Conservation (phyloP, 2,797 vertebrate species). For the Rhinichthys osculus region DNA sequence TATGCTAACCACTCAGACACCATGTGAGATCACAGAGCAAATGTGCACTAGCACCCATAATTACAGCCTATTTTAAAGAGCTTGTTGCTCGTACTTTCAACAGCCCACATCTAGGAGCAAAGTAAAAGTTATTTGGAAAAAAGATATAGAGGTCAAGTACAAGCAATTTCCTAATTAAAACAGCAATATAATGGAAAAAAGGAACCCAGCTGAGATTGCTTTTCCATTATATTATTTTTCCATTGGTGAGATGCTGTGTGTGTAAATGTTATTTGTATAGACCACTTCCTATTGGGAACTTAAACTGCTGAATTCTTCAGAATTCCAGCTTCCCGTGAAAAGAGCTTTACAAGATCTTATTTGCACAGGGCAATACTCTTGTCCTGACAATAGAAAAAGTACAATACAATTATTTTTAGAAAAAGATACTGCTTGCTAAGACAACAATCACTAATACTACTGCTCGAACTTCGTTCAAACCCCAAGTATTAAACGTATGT, state of each 20-base stretch:
- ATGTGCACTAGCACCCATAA: background rate
- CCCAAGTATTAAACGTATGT: background rate
- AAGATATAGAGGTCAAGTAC: conserved; percentile 21
- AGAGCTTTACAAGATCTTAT: conserved; percentile 8
- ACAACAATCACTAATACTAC: background rate
- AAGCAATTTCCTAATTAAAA: conserved; percentile 39
- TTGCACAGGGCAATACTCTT: background rate
- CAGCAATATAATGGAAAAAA: conserved; percentile 3
- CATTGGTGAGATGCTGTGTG: conserved; percentile 31
- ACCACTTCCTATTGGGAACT: conserved; percentile 48
- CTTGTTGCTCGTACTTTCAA: background rate
- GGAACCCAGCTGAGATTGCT: conserved; percentile 9
- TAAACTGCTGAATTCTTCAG: conserved; percentile 42
- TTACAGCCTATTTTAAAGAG: conserved; percentile 14
- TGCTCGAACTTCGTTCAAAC: background rate
- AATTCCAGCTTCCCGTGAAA: conserved; percentile 47
- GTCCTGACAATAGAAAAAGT: conserved; percentile 9
- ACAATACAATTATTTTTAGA: background rate
- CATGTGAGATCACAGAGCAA: background rate
- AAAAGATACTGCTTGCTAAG: background rate
- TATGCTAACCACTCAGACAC: conserved; percentile 9
- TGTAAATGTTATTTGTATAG: conserved; percentile 52
- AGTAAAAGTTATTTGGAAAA: conserved; percentile 15
- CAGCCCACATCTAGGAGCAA: conserved; percentile 10
- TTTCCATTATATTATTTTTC: conserved; percentile 45